Conservation (phyloP, 2,797 vertebrate species). For the Aeoliscus strigatus region DNA sequence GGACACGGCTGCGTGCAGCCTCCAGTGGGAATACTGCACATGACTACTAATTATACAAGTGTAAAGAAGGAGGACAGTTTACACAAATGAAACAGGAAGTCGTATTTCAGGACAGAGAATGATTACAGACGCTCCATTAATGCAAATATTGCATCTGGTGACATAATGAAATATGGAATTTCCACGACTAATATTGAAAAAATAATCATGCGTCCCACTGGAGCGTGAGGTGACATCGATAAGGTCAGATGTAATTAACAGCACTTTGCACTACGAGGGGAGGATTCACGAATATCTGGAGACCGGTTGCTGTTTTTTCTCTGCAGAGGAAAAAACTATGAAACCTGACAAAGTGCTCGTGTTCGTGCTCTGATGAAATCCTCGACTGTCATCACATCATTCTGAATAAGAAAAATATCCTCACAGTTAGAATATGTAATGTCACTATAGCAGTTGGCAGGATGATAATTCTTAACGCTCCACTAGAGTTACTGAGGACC, state of each 20-base stretch:
- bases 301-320: conserved; percentile 13
- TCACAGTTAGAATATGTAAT: conserved; percentile 36
- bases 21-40: conserved; percentile 9
- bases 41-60: conserved; percentile 30
- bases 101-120: background rate
- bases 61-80: conserved; percentile 15
- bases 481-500: conserved; percentile 52
- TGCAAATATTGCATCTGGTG: conserved; percentile 4
- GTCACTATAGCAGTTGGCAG: conserved; percentile 49
- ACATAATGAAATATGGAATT: background rate
- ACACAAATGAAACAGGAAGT: conserved; percentile 8
- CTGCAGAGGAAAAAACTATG: conserved; percentile 4
- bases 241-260: conserved; percentile 46
- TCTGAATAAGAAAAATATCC: conserved; percentile 27
- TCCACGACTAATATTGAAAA: too few species aligned
- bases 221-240: conserved; percentile 35
- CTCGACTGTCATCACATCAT: conserved; percentile 14
- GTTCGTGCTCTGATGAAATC: conserved; percentile 5
- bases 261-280: conserved; percentile 14
- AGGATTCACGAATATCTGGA: conserved; percentile 3
- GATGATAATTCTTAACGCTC: conserved; percentile 63
- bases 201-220: background rate
- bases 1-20: conserved; percentile 6
- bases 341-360: conserved; percentile 19
- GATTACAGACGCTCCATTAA: conserved; percentile 3